Conservation (phyloP, 2,797 vertebrate genomes). For the Telmatherina bonti region DNA sequence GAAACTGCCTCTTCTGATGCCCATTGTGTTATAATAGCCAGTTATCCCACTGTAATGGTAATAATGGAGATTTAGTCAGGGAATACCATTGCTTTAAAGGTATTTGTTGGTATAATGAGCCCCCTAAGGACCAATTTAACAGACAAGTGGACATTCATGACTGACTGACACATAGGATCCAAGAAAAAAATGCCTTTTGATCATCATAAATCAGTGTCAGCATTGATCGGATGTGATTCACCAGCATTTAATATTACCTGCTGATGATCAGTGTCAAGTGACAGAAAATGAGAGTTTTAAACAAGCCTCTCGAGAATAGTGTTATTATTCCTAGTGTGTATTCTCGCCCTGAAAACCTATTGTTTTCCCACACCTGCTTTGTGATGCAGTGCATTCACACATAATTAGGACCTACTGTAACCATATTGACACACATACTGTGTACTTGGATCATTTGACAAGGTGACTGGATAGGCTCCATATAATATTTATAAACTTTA, state of each 20-base stretch:
- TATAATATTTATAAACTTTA: constrained; percentile 55
- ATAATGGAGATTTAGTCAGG: constrained; percentile 65
- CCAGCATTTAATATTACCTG: constrained; percentile 7
- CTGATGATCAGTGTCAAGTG: constrained; percentile 25
- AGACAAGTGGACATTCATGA: constrained; percentile 60
- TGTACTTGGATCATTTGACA: constrained; percentile 49
- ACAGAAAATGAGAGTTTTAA: constrained; percentile 34
- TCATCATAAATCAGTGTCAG: constrained; percentile 31
- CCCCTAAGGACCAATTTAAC: constrained; percentile 54
- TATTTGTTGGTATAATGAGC: constrained; percentile 64
- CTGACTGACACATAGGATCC: constrained; percentile 58
- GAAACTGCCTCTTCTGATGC: constrained; percentile 34
- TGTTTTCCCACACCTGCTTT: constrained; percentile 14
- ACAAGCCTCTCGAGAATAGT: constrained; percentile 25
- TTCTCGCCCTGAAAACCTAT: constrained; percentile 19
- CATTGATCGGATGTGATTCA: constrained; percentile 10
- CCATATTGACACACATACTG: constrained; percentile 23
- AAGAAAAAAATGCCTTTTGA: constrained; percentile 27
- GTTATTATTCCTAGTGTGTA: constrained; percentile 3
- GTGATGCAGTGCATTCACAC: constrained; percentile 8
- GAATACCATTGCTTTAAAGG: constrained; percentile 62
- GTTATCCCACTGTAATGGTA: constrained; percentile 43
- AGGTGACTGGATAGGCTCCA: constrained; percentile 41
- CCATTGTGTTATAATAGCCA: constrained; percentile 49
- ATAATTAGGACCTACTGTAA: constrained; percentile 40